Base-by-base conservation (phyloP, 2,797 vertebrate genomes). In the Pampus argenteus region DNA sequence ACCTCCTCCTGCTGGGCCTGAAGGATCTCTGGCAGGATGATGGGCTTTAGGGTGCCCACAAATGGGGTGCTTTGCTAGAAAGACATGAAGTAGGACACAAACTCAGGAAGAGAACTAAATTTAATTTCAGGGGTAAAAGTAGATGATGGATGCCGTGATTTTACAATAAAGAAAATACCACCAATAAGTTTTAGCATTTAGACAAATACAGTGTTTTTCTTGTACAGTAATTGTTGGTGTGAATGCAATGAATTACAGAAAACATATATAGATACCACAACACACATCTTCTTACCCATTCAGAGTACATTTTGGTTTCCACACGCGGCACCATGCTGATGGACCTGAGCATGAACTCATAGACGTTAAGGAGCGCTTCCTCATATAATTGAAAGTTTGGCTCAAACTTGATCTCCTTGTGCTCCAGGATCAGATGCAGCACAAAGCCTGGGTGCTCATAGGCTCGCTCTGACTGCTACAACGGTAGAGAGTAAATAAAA, bases 391-490 rank as follows among this genome's bases (percentile, higher is more conserved):
- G 86, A 51, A 97, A 94, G 3, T 94, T 86, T 3, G 97, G 96
- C 76, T 96, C 93, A 92, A 96, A 96, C 66, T 86, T 93, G 86
- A 98, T 93, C 52, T 78, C 5, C 1, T 78, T 86, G n/a, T 95
- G 87, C 6, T 93, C 92, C 83, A 98, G 92, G 59, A 96, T 80
- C 74, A 96, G 85, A 58, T 91, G 91, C 82, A 97, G 80, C 72
- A 97, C 92, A 67, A 98, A 96, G 58, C 95, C 93, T 6, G 96
- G 90, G 65, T 96, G 94, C 64, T 95, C 91, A 50, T 83, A 93
- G 65, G 87, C 90, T 82, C 86, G 90, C 50, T 92, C 73, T 49
- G 96, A 96, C 63, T 66, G 84, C 96, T 95, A 79, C 5, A 55
- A 60, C 38, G 31, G 50, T 11, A 57, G 31, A 20, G n/a, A 66